phyloP scores from a whole-genome alignment of 2,113 vertebrate species.

The Oplegnathus fasciatus region DNA sequence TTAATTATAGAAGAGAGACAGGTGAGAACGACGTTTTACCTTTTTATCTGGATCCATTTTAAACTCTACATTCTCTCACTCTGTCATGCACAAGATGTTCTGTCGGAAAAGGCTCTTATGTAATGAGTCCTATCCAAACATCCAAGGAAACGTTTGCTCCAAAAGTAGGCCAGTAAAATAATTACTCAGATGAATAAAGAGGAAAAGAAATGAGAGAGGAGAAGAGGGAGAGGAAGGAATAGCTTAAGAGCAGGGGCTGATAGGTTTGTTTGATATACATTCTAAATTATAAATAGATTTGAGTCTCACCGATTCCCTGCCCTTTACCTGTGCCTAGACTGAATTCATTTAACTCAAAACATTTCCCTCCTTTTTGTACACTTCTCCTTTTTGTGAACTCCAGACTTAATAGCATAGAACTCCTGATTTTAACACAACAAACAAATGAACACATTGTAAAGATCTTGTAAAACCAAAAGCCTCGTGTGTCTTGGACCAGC shows the following conservation, averaged over 20 bases:
- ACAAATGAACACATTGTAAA: neutral
- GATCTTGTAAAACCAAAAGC: conserved; percentile 32
- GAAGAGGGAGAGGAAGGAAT: conserved; percentile 26
- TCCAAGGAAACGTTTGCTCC: conserved; percentile 60
- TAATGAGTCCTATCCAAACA: conserved; percentile 74
- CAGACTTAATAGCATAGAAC: neutral
- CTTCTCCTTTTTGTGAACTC: conserved; percentile 42
- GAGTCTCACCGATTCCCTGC: conserved; percentile 40
- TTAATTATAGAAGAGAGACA: conserved; percentile 27
- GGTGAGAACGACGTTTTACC: conserved; percentile 25
- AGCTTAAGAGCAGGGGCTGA: conserved; percentile 48
- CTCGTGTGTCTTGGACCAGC: neutral
- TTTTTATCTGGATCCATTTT: conserved; percentile 30
- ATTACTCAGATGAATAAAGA: conserved; percentile 72
- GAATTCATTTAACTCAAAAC: conserved; percentile 41
- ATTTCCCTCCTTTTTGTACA: neutral
- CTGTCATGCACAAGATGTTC: conserved; percentile 52
- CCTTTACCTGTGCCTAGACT: conserved; percentile 14
- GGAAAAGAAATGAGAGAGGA: conserved; percentile 3
- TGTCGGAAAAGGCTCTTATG: conserved; percentile 54
- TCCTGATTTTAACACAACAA: conserved; percentile 18
- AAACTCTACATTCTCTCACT: conserved; percentile 42
- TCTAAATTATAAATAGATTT: conserved; percentile 67
- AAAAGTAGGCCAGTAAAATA: conserved; percentile 78
- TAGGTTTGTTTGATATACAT: conserved; percentile 70